Evolutionary conservation across 2,797 vertebrate species (phyloP), one percentile per base, ranked within the genome.

Genomic region (Phalloptychus januarius): DNA sequence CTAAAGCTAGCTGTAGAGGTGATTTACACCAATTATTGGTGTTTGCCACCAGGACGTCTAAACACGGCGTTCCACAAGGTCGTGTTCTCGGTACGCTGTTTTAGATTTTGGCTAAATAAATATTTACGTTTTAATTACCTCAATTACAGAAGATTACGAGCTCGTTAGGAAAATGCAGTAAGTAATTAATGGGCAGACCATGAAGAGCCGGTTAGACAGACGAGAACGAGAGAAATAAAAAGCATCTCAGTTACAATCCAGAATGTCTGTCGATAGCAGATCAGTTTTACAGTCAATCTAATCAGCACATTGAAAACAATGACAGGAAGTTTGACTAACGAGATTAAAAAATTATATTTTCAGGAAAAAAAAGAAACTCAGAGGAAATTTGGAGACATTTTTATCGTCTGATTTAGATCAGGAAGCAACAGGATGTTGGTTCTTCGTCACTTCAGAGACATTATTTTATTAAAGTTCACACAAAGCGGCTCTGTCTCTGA

Each of bases 401-500:
- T 20, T 7, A 8, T 1, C 7, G n/a, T n/a, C 20, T 23, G n/a
- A 31, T 61, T 58, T 8, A 44, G 16, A 33, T 12, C 0, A 69
- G 2, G 40, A 44, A 31, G 44, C 11, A 2, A 20, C 5, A 20
- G 16, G 20, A n/a, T 4, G 12, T 42, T 28, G 42, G 20, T 74
- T 38, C 75, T 70, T n/a, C 4, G 3, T 23, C 38, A 23, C 31
- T 38, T 36, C 12, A 61, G 7, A 33, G 28, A 61, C 7, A 38
- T 67, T 7, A 67, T 42, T 42, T 69, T 25, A 11, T 23, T 8
- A 20, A 36, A 10, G 10, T 23, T 10, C 16, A 13, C 11, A 15
- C 25, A 8, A 36, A 75, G 71, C 78, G 67, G 80, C 36, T 83
- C 72, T 63, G 79, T 56, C 69, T 81, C 63, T 82, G 77, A 61